Evolutionary conservation across 2,113 vertebrate species (phyloP).

Genomic region (Porphyrio hochstetteri): DNA sequence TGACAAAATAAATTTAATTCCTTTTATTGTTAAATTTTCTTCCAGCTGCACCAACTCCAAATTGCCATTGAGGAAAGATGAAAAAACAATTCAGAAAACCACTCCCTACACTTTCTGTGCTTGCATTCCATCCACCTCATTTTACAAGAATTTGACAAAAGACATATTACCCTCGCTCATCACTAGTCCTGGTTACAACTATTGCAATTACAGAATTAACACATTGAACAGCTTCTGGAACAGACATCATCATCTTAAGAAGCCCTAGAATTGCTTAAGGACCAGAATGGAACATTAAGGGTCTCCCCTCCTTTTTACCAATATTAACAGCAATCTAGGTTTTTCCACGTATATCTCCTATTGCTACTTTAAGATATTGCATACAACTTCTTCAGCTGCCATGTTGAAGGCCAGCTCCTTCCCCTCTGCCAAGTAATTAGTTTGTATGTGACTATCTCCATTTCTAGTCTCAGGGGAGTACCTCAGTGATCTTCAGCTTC

Average conservation of each 20-base stretch:
- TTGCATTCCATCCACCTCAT: neutral
- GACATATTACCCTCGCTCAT: neutral
- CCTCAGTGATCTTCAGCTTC: neutral
- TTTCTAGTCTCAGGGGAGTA: neutral
- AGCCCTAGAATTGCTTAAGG: neutral
- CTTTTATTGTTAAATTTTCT: slow-evolving; percentile 40
- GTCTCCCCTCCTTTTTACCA: neutral
- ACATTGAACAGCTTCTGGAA: neutral
- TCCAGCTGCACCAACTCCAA: neutral
- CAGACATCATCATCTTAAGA: neutral
- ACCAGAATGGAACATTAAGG: neutral
- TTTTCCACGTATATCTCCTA: neutral
- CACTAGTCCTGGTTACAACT: neutral
- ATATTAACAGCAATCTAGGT: neutral
- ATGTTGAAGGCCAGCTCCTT: neutral
- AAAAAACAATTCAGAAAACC: neutral
- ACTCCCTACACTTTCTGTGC: neutral
- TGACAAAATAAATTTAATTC: slow-evolving; percentile 20
- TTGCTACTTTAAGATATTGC: neutral
- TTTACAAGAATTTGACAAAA: slow-evolving; percentile 8
- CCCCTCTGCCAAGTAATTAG: neutral
- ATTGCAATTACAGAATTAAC: neutral
- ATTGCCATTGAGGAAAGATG: neutral
- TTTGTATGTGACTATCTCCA: neutral
- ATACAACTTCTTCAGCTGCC: rapidly evolving